Base-by-base conservation (phyloP, 1,140 invertebrate genomes). In the Oncopodura yosiiana region DNA sequence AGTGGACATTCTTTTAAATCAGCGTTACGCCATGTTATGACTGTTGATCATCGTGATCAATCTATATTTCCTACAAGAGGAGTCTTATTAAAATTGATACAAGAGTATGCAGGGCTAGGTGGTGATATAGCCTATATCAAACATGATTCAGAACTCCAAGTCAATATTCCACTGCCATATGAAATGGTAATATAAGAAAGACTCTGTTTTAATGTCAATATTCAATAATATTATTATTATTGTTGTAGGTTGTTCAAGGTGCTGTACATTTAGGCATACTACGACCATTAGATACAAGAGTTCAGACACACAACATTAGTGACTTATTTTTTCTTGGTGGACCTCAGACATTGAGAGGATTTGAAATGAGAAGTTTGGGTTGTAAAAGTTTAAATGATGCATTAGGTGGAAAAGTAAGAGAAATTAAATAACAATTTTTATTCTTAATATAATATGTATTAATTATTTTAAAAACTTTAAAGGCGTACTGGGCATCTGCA, bases 281-380 rank as follows among this genome's bases (percentile, higher is more conserved):
- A 43, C 65, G 68, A 36, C 65, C 69, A 19, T 57, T 73, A 3
- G 62, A 64, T 36, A 18, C 29, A 67, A 76, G 80, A 66, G 75
- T 81, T 38, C 77, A 80, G 68, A 70, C 72, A 61, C 71, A 79
- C 53, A 74, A 68, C 48, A 77, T 92, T 58, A 75, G 78, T 32
- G 90, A 94, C 70, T 75, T 80, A 58, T 91, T 90, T 74, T 92
- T 83, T 69, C 71, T 94, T 24, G 91, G 91, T 27, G 90, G 91
- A 1, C 87, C 91, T 1, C 70, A 87, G 36, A 82, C 81, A 53
- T 63, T 94, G 9, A 71, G 90, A 66, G 91, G 89, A 14, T 95
- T 94, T 69, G 76, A 81, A 38, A 77, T 81, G 68, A 74, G 84
- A 61, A 87, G 88, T 23, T 80, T 86, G 18, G 90, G 90, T 0